Evolutionary conservation across 1,140 invertebrate genomes (phyloP).

Genomic region (Helicoverpa zea): DNA sequence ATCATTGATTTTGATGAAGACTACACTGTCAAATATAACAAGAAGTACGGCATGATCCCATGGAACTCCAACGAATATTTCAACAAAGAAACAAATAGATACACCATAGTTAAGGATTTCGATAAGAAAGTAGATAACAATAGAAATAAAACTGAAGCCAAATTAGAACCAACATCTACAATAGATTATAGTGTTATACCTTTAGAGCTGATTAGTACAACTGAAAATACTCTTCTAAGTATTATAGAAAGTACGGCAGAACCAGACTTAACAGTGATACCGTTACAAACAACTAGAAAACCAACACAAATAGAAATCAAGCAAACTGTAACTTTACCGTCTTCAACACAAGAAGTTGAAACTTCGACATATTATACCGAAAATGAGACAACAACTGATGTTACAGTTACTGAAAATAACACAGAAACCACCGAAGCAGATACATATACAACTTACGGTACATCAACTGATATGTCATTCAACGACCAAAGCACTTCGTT

Average conservation of each 20-base stretch:
- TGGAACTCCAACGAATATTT: conserved; percentile 67
- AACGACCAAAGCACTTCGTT: background rate
- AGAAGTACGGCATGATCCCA: conserved; percentile 60
- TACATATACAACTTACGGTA: conserved; percentile 13
- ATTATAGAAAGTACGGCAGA: conserved; percentile 74
- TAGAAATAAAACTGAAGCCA: conserved; percentile 45
- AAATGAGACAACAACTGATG: conserved; percentile 25
- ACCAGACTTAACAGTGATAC: conserved; percentile 78
- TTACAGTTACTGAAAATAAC: conserved; percentile 21
- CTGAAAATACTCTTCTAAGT: conserved; percentile 63
- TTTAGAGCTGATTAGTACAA: conserved; percentile 78
- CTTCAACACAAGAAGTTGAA: conserved; percentile 33
- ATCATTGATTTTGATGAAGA: conserved; percentile 77
- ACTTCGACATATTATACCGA: conserved; percentile 11
- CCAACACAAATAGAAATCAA: conserved; percentile 65
- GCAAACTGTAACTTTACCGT: conserved; percentile 70
- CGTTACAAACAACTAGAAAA: conserved; percentile 72
- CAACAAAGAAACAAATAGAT: conserved; percentile 76
- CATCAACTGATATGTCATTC: conserved; percentile 14
- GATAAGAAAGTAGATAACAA: conserved; percentile 49
- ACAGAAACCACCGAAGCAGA: conserved; percentile 5
- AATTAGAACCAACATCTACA: conserved; percentile 59
- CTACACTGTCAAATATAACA: conserved; percentile 58
- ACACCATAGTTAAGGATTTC: conserved; percentile 71
- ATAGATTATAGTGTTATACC: conserved; percentile 78